Conservation (phyloP, 2,888 invertebrate genomes). For the Dicyrtomina minuta region DNA sequence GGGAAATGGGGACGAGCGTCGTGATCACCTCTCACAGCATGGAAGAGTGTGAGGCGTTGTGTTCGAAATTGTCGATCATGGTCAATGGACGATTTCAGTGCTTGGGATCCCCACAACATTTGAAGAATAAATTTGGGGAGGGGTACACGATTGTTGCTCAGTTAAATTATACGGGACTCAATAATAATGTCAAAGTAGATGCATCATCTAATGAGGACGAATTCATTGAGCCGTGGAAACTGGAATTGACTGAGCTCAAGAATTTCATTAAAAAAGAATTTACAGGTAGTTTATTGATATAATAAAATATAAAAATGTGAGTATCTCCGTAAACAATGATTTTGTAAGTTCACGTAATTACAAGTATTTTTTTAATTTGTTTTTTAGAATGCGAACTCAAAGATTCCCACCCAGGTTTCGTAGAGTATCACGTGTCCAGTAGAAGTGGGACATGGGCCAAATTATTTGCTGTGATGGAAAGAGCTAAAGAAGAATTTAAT, state of each 20-base stretch:
- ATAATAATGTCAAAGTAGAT: slow-evolving; percentile 22
- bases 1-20: slow-evolving; percentile 72
- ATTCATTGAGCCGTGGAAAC: slow-evolving; percentile 10
- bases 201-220: not conserved
- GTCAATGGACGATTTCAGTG: slow-evolving; percentile 75
- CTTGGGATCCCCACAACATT: slow-evolving; percentile 72
- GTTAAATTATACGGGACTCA: slow-evolving; percentile 38
- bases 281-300: not conserved
- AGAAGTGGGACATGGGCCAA: slow-evolving; percentile 59
- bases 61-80: slow-evolving; percentile 78
- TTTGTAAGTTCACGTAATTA: too few species aligned
- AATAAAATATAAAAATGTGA: not conserved
- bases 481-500: slow-evolving; percentile 60
- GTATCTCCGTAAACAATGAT: too few species aligned
- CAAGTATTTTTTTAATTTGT: too few species aligned
- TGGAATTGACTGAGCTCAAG: slow-evolving; percentile 7
- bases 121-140: slow-evolving; percentile 74
- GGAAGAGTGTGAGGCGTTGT: slow-evolving; percentile 83
- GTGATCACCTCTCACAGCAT: slow-evolving; percentile 80
- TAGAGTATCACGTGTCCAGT: slow-evolving; percentile 68
- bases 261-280: slow-evolving; percentile 14
- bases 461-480: slow-evolving; percentile 55
- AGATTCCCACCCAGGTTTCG: too few species aligned
- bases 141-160: slow-evolving; percentile 63
- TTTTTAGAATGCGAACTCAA: too few species aligned